These are phyloP conservation scores for Vireo altiloquus DNA, from an alignment of 2,113 vertebrate species.

Conservation along the genomic window DNA sequence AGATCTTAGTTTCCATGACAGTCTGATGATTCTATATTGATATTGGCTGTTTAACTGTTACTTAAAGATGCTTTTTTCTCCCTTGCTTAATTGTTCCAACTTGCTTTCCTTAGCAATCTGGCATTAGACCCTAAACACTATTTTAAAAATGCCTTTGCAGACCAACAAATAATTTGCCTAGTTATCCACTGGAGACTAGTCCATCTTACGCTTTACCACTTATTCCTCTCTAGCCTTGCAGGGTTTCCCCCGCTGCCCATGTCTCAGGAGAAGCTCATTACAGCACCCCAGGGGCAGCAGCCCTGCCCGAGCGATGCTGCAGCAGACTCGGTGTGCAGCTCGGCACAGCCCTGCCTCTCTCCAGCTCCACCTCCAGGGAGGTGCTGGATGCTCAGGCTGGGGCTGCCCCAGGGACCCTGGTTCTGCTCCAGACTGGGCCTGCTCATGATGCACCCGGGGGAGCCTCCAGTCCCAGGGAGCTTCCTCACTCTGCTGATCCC, in stretches of 20 bases:
- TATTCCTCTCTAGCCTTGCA: not conserved
- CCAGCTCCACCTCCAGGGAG: not conserved
- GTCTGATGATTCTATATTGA: not conserved
- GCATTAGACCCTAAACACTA: not conserved
- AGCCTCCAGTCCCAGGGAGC: not conserved
- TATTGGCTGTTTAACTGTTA: not conserved
- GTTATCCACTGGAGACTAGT: not conserved
- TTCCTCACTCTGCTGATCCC: not conserved
- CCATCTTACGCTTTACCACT: not conserved
- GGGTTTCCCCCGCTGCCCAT: fast-evolving
- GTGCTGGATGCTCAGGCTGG: fast-evolving
- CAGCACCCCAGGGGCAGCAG: fast-evolving
- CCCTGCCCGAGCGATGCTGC: fast-evolving
- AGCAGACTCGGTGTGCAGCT: not conserved
- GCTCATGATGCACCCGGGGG: no score
- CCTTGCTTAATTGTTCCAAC: not conserved
- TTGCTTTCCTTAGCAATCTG: not conserved
- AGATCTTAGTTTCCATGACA: not conserved
- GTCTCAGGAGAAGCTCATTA: not conserved
- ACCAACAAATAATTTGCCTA: not conserved
- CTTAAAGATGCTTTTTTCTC: not conserved
- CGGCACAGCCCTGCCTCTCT: not conserved
- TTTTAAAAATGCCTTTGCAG: not conserved
- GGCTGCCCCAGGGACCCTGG: not conserved
- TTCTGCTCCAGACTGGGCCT: not conserved